Conservation (phyloP, 2,113 vertebrate genomes). For the Porphyrio hochstetteri region DNA sequence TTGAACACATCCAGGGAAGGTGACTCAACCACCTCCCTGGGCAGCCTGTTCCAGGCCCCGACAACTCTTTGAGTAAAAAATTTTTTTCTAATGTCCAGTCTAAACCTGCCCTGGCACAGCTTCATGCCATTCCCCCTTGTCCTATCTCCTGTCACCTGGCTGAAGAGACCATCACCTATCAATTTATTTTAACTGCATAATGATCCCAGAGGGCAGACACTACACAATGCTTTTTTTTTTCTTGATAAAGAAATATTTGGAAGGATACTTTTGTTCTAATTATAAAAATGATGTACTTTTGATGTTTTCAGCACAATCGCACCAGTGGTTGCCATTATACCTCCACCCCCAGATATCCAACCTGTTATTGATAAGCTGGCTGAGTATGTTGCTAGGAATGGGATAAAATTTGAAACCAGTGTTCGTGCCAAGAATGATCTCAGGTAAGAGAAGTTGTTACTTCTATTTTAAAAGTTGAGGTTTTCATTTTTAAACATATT, state of each 20-base stretch:
- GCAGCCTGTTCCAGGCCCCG: no score
- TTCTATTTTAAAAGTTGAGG: neutral
- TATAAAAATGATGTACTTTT: neutral
- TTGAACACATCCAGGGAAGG: no score
- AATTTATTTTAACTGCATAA: neutral
- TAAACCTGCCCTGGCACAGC: no score
- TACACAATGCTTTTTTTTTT: neutral
- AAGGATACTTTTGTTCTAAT: neutral
- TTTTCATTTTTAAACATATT: neutral
- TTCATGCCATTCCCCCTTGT: no score
- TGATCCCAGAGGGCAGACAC: neutral
- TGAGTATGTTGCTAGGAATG: slow-evolving; percentile 94
- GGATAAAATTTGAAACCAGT: slow-evolving; percentile 93
- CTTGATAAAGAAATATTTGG: neutral
- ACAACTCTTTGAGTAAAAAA: no score
- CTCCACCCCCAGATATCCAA: slow-evolving; percentile 94
- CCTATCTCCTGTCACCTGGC: no score
- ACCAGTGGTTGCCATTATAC: slow-evolving; percentile 89
- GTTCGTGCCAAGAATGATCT: slow-evolving; percentile 96
- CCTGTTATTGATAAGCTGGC: slow-evolving; percentile 98
- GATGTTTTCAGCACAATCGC: slow-evolving; percentile 75
- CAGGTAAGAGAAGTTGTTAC: slow-evolving; percentile 75
- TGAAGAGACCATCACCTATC: no score
- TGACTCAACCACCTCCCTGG: no score
- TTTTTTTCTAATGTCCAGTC: no score